phyloP scores from a whole-genome alignment of 1,140 invertebrate genomes.

The Sarcophaga peregrina region DNA sequence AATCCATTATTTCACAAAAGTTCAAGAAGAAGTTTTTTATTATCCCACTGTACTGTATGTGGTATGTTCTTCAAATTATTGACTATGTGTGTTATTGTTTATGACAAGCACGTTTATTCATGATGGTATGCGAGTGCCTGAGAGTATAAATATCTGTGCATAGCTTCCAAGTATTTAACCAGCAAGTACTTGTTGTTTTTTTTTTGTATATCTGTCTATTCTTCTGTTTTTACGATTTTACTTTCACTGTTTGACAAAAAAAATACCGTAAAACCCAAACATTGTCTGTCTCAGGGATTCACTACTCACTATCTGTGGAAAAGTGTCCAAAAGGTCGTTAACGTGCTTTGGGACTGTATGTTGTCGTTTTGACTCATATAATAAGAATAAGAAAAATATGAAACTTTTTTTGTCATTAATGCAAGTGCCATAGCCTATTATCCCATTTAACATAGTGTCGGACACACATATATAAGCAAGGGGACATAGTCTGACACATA shows the following conservation, averaged over 20 bases:
- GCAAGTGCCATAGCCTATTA: too few species aligned
- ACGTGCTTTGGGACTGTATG: background rate
- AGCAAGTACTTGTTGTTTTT: background rate
- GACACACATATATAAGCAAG: too few species aligned
- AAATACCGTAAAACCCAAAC: background rate
- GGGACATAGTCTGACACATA: too few species aligned
- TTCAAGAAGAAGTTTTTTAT: too few species aligned
- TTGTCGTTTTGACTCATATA: too few species aligned
- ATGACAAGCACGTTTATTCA: background rate
- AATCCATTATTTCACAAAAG: too few species aligned
- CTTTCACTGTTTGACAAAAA: conserved; percentile 10
- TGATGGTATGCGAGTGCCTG: background rate
- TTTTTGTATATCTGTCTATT: background rate
- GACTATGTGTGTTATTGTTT: background rate
- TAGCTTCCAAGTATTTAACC: background rate
- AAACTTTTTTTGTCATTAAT: too few species aligned
- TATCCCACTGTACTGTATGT: too few species aligned
- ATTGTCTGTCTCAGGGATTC: background rate
- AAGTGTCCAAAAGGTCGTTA: background rate
- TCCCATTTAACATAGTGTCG: too few species aligned
- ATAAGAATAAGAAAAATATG: too few species aligned
- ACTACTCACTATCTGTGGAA: too few species aligned
- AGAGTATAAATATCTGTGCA: background rate
- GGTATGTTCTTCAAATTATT: too few species aligned
- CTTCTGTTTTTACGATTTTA: background rate